Base-by-base conservation (phyloP, 2,888 invertebrate genomes). In the Ctena decussata region DNA sequence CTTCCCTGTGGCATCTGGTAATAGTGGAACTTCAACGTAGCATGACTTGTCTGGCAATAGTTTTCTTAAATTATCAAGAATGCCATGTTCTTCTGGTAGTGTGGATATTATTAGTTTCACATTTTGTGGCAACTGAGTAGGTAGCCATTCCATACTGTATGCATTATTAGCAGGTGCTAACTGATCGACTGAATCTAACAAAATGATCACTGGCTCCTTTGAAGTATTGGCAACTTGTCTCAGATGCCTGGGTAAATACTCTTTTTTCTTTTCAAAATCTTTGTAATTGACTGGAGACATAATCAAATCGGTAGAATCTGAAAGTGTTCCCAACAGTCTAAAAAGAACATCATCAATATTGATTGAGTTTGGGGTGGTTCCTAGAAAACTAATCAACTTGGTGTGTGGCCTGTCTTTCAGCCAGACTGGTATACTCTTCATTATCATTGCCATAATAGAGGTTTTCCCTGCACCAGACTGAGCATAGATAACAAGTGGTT, bases 111-210 rank as follows among this genome's bases (percentile, higher is more conserved):
- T 90, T 27, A 94, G 69, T 72, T 92, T 91, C 32, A 95, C 87
- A 82, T 94, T 94, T 18, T 85, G 53, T 15, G 95, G 95, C 11
- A 94, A 87, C n/a, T 82, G 41, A 0, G 76, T 85, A 15, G 94
- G 94, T 49, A 95, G 77, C 95, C 95, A 95, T 24, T 90, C 85
- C 90, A 94, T 90, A 3, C 65, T 79, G 82, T 93, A 92, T 18
- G 94, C 93, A 84, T 91, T 88, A 77, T 93, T 82, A 27, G 65
- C 46, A 1, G 92, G 77, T 0, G 79, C 83, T 37, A 95, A 84
- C 89, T 95, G 95, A 79, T 95, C 95, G 15, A 95, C 75, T 0
- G 95, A 94, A 77, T 95, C 95, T 24, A 95, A 86, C 37, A 95
- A 80, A 71, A 95, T 93, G 18, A 94, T 85, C 11, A 94, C 78